Evolutionary conservation across 1,140 invertebrate species (phyloP), one percentile per base, ranked within the genome.

Genomic region (Listronotus oregonensis): DNA sequence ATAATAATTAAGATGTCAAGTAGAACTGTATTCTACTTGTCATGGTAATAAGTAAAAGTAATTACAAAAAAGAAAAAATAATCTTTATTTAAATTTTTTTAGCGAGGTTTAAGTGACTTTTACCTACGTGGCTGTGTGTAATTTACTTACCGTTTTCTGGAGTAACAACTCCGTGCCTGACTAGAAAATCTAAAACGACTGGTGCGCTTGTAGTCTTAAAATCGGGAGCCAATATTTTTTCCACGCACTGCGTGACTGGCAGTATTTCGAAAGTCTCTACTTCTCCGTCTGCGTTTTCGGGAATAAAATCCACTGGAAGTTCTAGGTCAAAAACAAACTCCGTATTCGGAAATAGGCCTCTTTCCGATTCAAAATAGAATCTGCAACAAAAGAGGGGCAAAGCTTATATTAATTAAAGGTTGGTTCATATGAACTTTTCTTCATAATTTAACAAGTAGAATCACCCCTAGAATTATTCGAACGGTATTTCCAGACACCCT

Each of bases 281-380:
- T 82, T 97, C 95, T 47, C 95, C 94, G 81, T 97, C 96, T 61
- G 90, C 87, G 78, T 96, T 96, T 64, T 86, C 86, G 12, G 96
- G 95, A 52, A 88, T 81, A 83, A 97, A 98, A 76, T 96, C 92
- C 15, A 86, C 73, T 11, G 96, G 94, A 54, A 97, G 80, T 81
- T 96, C 93, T 66, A 97, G 83, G 80, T 97, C 96, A 80, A 90
- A 97, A n/a, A 96, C 89, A 82, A 95, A 97, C 79, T 96, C 92
- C 12, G 93, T 95, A 75, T 97, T 96, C 15, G 95, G 94, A 75
- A 95, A 95, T 18, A 98, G 79, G 0, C 95, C 96, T 73, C 92
- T 84, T 78, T 95, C 92, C 77, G 93, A 94, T 81, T 96, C 92
- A 78, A 93, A 95, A 75, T 91, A 95, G 75, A 96, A 92, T 71